Evolutionary conservation across 2,113 vertebrate species (phyloP).

Genomic region (Gymnarchus niloticus): DNA sequence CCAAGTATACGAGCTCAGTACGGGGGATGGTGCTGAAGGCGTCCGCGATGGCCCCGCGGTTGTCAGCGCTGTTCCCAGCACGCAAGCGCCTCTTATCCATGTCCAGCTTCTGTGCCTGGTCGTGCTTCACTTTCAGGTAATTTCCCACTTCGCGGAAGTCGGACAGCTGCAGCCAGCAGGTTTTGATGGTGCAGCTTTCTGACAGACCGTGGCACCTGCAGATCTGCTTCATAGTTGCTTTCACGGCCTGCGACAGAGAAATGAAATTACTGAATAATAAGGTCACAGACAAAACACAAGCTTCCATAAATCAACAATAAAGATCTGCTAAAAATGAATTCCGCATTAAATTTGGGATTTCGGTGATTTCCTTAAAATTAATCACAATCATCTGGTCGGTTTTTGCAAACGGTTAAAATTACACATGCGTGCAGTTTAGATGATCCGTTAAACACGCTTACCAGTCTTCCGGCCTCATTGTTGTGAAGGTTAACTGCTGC

Average conservation of each 20-base stretch:
- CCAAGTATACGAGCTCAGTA: constrained; percentile 82
- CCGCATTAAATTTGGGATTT: no score
- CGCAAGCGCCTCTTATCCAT: constrained; percentile 73
- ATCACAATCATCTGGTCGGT: no score
- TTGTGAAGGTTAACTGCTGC: constrained; percentile 93
- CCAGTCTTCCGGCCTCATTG: constrained; percentile 84
- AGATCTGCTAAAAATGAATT: no score
- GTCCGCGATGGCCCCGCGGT: constrained; percentile 63
- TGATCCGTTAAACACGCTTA: constrained; percentile 33
- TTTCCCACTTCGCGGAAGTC: constrained; percentile 84
- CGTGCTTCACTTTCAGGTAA: constrained; percentile 83
- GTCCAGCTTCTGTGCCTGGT: constrained; percentile 81
- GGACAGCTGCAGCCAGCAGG: constrained; percentile 90
- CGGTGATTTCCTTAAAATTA: no score
- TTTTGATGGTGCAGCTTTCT: constrained; percentile 90
- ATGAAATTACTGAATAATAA: background rate
- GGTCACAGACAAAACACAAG: background rate
- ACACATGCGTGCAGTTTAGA: background rate
- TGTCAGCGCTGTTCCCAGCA: constrained; percentile 82
- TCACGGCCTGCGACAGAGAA: constrained; percentile 71
- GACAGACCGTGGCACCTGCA: constrained; percentile 97
- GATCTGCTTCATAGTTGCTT: constrained; percentile 77
- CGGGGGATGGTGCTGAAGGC: constrained; percentile 66
- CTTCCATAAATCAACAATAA: background rate
- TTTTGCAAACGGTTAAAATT: no score